These are phyloP conservation scores for Capricornis sumatraensis DNA, from an alignment of 2,113 vertebrate species.

Conservation along the genomic window DNA sequence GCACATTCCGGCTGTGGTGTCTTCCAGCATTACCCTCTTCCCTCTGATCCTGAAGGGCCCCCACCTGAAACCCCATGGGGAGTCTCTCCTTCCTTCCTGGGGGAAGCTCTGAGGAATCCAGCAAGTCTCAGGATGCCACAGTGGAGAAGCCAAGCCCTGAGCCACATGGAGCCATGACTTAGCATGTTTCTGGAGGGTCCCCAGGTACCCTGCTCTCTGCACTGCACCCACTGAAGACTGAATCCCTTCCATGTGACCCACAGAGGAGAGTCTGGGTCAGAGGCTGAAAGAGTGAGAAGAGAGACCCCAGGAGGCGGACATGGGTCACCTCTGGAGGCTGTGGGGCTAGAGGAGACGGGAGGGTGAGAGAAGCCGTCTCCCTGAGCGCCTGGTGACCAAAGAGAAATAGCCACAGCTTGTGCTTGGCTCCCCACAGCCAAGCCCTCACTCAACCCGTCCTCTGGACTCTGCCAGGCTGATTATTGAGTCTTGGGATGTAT, in stretches of 20 bases:
- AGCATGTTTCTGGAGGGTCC: neutral
- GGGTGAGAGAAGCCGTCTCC: fast-evolving
- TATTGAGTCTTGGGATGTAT: neutral
- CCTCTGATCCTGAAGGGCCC: fast-evolving
- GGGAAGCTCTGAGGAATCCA: fast-evolving
- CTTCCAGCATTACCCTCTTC: fast-evolving
- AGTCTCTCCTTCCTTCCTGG: neutral
- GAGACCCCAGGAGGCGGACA: fast-evolving
- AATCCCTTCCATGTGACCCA: neutral
- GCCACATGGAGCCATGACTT: fast-evolving
- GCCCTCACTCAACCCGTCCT: fast-evolving
- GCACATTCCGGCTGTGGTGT: fast-evolving
- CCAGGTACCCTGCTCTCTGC: neutral
- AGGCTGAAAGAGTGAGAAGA: neutral
- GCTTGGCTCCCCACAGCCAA: too few relatives aligned
- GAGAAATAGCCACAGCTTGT: neutral
- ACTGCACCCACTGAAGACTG: neutral
- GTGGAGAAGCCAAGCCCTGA: neutral
- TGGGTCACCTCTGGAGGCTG: neutral
- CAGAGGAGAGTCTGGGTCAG: neutral
- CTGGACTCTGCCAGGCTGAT: neutral
- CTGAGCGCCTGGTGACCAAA: fast-evolving
- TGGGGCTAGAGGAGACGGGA: fast-evolving
- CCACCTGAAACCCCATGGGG: neutral
- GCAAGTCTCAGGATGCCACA: neutral